Evolutionary conservation across 2,797 vertebrate species (phyloP).

Genomic region (Anguilla obscura): DNA sequence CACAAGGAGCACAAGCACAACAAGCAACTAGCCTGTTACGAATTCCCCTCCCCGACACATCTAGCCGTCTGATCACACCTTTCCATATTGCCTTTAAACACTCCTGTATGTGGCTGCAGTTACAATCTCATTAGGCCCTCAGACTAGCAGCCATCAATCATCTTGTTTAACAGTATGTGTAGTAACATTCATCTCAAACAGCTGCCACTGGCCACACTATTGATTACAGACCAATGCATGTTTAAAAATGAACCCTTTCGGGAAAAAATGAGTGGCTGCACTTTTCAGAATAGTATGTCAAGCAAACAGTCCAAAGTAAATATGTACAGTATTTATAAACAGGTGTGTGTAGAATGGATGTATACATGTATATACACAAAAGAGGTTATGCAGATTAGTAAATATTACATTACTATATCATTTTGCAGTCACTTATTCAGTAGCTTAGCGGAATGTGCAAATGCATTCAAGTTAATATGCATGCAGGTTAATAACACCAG

Average conservation of each 20-base stretch:
- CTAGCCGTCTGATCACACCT: conserved; percentile 23
- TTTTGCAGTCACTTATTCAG: background rate
- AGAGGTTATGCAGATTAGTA: background rate
- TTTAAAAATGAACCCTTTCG: conserved; percentile 24
- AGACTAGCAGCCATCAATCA: conserved; percentile 51
- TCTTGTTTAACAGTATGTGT: conserved; percentile 33
- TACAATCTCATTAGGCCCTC: conserved; percentile 40
- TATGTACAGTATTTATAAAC: background rate
- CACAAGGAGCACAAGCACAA: too few relatives aligned
- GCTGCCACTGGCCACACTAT: conserved; percentile 31
- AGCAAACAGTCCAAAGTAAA: background rate
- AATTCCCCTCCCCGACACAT: background rate
- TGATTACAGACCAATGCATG: conserved; percentile 39
- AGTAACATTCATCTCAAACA: conserved; percentile 38
- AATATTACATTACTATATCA: background rate
- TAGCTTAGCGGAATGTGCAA: background rate
- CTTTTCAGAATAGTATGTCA: background rate
- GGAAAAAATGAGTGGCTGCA: background rate
- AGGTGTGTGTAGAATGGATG: background rate
- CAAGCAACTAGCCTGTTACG: background rate
- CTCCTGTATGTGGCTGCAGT: conserved; percentile 26
- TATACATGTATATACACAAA: background rate
- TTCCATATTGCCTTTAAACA: conserved; percentile 27
- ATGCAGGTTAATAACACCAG: background rate
- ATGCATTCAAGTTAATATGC: background rate